Evolutionary conservation across 2,888 invertebrate species (phyloP).

Genomic region (Corbicula japonica): DNA sequence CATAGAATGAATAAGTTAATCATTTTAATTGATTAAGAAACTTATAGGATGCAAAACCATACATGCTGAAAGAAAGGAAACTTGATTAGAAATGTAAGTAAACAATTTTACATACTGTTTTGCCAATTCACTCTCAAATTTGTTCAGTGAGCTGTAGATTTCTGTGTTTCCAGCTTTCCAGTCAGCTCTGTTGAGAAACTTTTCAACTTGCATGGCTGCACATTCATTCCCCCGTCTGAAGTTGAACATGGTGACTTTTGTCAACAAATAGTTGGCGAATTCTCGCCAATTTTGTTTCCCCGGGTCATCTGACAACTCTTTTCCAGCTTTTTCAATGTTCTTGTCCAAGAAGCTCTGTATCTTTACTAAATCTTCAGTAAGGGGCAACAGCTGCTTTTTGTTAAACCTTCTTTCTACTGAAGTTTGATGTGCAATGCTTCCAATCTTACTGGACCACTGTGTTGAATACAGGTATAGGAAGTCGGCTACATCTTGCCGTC

Average conservation of each 20-base stretch:
- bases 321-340: background rate
- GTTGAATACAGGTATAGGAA: conserved; percentile 19
- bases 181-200: conserved; percentile 7
- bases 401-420: conserved; percentile 32
- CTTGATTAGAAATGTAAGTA: background rate
- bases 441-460: conserved; percentile 28
- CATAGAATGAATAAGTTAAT: no score
- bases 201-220: background rate
- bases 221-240: conserved; percentile 23
- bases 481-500: conserved; percentile 15
- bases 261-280: conserved; percentile 11
- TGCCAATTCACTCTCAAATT: conserved; percentile 22
- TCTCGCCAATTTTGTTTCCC: conserved; percentile 6
- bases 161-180: conserved; percentile 23
- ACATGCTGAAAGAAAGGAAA: no score
- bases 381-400: conserved; percentile 26
- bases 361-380: conserved; percentile 21
- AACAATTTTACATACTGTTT: conserved; percentile 24
- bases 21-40: no score
- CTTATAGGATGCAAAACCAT: no score
- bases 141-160: conserved; percentile 12
- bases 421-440: conserved; percentile 45
- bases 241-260: conserved; percentile 26
- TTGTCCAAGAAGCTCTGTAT: conserved; percentile 13
- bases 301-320: background rate